phyloP scores from a whole-genome alignment of 2,888 invertebrate species.

The Lypha dubia region DNA sequence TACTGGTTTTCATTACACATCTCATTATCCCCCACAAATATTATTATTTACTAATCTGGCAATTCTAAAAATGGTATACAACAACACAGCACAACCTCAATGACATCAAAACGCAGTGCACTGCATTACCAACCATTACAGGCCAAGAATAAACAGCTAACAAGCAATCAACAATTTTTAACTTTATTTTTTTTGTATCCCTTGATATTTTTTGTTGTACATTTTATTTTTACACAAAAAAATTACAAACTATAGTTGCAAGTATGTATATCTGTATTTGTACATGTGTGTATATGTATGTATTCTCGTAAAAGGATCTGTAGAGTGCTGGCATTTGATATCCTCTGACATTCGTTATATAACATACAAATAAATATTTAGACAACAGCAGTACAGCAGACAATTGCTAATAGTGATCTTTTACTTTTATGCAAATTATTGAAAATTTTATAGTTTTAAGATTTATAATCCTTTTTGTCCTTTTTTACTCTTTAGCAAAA shows the following conservation, averaged over 20 bases:
- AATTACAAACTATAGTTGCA: neutral
- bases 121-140: slow-evolving; percentile 52
- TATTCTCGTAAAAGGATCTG: neutral
- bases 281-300: neutral
- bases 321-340: neutral
- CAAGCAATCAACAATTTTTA: slow-evolving; percentile 55
- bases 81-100: slow-evolving; percentile 26
- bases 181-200: slow-evolving; percentile 21
- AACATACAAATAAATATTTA: neutral
- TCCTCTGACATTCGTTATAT: slow-evolving; percentile 42
- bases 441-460: no score
- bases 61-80: neutral
- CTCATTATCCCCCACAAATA: neutral
- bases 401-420: no score
- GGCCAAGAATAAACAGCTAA: slow-evolving; percentile 59
- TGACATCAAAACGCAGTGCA: slow-evolving; percentile 12
- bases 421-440: no score
- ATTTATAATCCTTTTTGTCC: neutral
- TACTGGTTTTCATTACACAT: neutral
- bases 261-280: neutral
- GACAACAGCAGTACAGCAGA: no score
- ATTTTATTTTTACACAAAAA: neutral
- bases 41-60: slow-evolving; percentile 1
- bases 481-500: slow-evolving; percentile 22
- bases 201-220: neutral